These are phyloP conservation scores for Echinometra lucunter DNA, from an alignment of 53 echinoderm and acorn worm species.

Conservation along the genomic window DNA sequence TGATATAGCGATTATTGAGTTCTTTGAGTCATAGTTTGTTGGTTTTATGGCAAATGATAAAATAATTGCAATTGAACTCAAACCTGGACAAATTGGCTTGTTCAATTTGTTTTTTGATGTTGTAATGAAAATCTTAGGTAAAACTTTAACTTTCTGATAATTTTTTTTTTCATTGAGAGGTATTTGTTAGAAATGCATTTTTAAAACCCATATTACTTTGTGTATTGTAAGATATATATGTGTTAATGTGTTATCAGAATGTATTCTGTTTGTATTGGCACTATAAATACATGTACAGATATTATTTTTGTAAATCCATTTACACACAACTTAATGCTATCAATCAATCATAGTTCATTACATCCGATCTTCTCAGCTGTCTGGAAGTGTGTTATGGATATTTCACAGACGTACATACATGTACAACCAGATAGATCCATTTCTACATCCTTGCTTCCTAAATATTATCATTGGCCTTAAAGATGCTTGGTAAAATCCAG, in stretches of 20 bases:
- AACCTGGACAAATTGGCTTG: neutral
- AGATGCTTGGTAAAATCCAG: slow-evolving; percentile 10
- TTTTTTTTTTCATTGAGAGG: neutral
- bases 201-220: no score
- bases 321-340: neutral
- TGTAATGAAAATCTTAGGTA: neutral
- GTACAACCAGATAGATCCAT: neutral
- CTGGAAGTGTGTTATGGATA: neutral
- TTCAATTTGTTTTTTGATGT: neutral
- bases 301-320: slow-evolving; percentile 29
- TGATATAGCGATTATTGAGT: no score
- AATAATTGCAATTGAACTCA: no score
- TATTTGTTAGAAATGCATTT: no score
- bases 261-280: neutral
- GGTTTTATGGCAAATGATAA: no score
- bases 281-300: neutral
- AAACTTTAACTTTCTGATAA: neutral
- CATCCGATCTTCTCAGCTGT: neutral
- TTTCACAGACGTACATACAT: neutral
- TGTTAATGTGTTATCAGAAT: neutral
- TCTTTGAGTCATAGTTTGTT: no score
- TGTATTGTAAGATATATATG: neutral
- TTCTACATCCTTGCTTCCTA: neutral
- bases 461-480: slow-evolving; percentile 50
- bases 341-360: neutral